Base-by-base conservation (phyloP, 2,888 invertebrate genomes). In the Phorcus lineatus region DNA sequence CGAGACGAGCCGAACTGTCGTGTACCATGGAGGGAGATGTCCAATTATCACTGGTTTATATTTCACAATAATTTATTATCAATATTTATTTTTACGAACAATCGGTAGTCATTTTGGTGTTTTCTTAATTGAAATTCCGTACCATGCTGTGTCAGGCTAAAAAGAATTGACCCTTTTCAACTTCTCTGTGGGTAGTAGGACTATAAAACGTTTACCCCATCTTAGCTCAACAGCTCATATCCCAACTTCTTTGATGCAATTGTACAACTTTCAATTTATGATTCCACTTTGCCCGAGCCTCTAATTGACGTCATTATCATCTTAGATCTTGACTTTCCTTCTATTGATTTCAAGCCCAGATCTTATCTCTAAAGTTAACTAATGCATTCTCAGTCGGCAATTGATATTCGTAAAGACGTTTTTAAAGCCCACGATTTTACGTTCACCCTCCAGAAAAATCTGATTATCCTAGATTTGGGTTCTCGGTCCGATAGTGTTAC, bases 221-320 rank as follows among this genome's bases (percentile, higher is more conserved):
- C 24, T 22, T 9, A 22, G 11, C 19, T 19, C 6, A 4, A 57
- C 24, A 57, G 19, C 24, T 28, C 70, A 40, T 17, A 36, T 36
- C 36, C 31, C 9, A 17, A n/a, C 19, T 11, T 16, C 70, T 70
- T 70, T 70, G 70, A 70, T 31, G 70, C 40, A 36, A 70, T 70
- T 70, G 70, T 70, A 70, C 70, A 70, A 36, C 70, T 70, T 70
- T 70, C 70, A 70, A 70, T 70, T 70, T 70, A 70, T 70, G 70
- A 70, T 70, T 70, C 70, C 40, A 70, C 70, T 70, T 70, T 70
- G 40, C 31, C 40, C 17, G 17, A 19, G 40, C 11, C 36, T 31
- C 28, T 70, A 70, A 70, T 70, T 70, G 70, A 70, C 36, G 70
- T 36, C 28, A 70, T 70, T 70, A 70, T 70, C 70, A 36, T 70